These are phyloP conservation scores for Muraenolepis orangiensis DNA, from an alignment of 2,797 vertebrate genomes.

Conservation along the genomic window DNA sequence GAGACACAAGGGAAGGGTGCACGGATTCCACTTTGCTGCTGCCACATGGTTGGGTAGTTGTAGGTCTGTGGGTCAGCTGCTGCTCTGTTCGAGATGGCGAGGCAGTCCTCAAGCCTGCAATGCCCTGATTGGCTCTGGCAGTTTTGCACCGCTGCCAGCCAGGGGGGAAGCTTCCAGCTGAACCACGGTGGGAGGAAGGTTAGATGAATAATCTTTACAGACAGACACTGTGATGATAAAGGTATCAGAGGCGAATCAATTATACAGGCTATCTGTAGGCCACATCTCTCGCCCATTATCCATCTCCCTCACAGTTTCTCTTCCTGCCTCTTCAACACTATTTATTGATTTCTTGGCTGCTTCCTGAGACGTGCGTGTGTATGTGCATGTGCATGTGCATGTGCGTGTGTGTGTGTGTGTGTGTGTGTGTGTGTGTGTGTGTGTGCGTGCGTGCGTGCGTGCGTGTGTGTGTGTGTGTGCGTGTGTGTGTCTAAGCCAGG, in stretches of 20 bases:
- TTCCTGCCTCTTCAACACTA: conserved; percentile 47
- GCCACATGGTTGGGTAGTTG: conserved; percentile 35
- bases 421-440: conserved; percentile 4
- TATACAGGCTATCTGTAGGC: conserved; percentile 35
- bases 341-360: conserved; percentile 64
- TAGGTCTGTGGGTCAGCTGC: conserved; percentile 63
- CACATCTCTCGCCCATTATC: conserved; percentile 18
- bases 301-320: conserved; percentile 40
- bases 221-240: conserved; percentile 17
- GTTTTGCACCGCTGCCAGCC: conserved; percentile 58
- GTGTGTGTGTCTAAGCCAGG: conserved; percentile 19
- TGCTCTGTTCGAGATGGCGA: conserved; percentile 40
- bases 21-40: conserved; percentile 12
- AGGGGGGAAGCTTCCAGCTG: conserved; percentile 33
- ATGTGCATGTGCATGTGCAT: conserved; percentile 21
- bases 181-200: conserved; percentile 43
- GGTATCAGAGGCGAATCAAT: conserved; percentile 44
- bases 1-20: conserved; percentile 14
- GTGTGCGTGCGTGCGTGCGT: conserved; percentile 29
- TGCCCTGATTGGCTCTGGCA: conserved; percentile 59
- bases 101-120: conserved; percentile 36
- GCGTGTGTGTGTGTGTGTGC: conserved; percentile 20
- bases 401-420: conserved; percentile 9
- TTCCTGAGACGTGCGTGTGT: conserved; percentile 37
- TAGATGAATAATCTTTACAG: conserved; percentile 29